These are phyloP conservation scores for Numenius arquata DNA, from an alignment of 2,113 vertebrate species.

Conservation along the genomic window DNA sequence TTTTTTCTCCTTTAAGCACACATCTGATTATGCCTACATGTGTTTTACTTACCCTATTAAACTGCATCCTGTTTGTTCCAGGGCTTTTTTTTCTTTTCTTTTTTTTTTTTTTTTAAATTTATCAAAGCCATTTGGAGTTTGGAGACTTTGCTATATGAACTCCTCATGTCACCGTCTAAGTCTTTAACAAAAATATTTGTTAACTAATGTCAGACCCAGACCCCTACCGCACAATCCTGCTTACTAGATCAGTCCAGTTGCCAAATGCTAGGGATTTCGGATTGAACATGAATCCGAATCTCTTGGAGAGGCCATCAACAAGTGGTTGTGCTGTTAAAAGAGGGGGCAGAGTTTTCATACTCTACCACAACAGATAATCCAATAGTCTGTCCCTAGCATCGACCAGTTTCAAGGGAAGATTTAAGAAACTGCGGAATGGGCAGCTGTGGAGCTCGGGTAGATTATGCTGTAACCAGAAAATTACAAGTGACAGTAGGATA, in stretches of 20 bases:
- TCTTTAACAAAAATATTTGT: background rate
- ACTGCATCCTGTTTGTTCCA: background rate
- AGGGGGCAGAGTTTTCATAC: background rate
- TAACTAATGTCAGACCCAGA: background rate
- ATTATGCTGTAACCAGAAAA: constrained; percentile 48
- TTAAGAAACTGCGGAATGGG: background rate
- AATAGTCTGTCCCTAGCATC: background rate
- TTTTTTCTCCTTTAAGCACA: background rate
- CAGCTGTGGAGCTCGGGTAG: background rate
- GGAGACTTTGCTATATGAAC: background rate
- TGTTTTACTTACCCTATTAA: background rate
- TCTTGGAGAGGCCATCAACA: background rate
- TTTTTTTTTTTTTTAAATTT: background rate
- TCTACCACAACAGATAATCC: background rate
- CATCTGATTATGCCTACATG: background rate
- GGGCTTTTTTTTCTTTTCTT: too few relatives aligned
- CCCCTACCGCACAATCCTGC: background rate
- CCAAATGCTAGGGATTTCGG: background rate
- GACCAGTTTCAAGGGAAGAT: background rate
- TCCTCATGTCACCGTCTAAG: background rate
- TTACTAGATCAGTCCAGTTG: background rate
- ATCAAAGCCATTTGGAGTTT: background rate
- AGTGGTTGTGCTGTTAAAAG: background rate
- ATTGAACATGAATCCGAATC: background rate
- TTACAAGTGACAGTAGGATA: constrained; percentile 40